Percentiles rank a stretch among this genome's conserved stretches.
These are phyloP conservation scores for Pteria penguin DNA, from an alignment of 2,888 invertebrate species.

Conservation along the genomic window DNA sequence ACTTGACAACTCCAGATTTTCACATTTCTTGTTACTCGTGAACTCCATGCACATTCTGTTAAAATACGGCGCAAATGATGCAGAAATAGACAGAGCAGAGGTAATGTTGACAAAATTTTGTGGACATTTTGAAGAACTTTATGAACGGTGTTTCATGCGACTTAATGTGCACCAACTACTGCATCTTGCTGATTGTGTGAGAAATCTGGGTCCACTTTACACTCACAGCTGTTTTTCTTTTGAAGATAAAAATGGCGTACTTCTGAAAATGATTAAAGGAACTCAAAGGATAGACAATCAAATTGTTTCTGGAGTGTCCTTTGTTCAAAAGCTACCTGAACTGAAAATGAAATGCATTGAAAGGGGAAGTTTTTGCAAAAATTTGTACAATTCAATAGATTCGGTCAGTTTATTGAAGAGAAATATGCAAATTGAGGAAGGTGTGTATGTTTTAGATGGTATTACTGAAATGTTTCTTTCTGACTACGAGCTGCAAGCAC, in stretches of 20 bases:
- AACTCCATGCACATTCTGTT: slow-evolving; percentile 36
- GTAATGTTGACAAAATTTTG: slow-evolving; percentile 37
- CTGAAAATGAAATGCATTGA: slow-evolving; percentile 15
- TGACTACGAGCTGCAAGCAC: not conserved
- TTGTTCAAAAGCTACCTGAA: slow-evolving; percentile 14
- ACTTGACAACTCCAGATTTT: slow-evolving; percentile 18
- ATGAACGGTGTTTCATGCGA: slow-evolving; percentile 9
- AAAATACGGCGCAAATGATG: slow-evolving; percentile 15
- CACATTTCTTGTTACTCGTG: slow-evolving; percentile 39
- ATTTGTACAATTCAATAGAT: slow-evolving; percentile 1
- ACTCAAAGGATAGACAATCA: slow-evolving; percentile 48
- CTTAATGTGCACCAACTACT: slow-evolving; percentile 37
- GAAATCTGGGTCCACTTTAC: slow-evolving; percentile 44
- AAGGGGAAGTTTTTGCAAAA: not conserved
- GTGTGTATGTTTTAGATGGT: slow-evolving; percentile 9
- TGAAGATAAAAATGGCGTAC: slow-evolving; percentile 44
- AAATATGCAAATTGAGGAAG: not conserved
- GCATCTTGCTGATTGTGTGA: slow-evolving; percentile 42
- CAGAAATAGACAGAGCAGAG: slow-evolving; percentile 30
- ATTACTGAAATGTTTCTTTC: not conserved
- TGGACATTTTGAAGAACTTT: slow-evolving; percentile 34
- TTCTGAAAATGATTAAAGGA: slow-evolving; percentile 42
- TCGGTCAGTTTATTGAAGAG: not conserved
- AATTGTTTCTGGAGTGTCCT: slow-evolving; percentile 36
- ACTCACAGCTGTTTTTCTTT: slow-evolving; percentile 51